Evolutionary conservation across 2,797 vertebrate genomes (phyloP).

Genomic region (Crenuchus spilurus): DNA sequence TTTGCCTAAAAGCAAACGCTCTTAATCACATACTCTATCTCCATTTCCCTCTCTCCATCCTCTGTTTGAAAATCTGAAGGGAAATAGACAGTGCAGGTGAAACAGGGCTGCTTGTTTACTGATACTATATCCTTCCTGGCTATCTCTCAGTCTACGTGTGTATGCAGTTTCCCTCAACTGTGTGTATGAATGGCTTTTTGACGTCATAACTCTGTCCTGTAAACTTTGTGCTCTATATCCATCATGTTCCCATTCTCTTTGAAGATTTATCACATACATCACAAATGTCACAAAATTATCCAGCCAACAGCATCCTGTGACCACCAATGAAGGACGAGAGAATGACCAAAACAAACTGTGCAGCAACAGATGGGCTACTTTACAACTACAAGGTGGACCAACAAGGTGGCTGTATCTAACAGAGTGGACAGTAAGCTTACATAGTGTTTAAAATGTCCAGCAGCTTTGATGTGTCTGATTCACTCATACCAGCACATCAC

Average conservation of each 20-base stretch:
- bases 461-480: too few species aligned
- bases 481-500: too few species aligned
- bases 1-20: slow-evolving; percentile 79
- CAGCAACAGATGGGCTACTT: too few species aligned
- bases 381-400: too few species aligned
- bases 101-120: slow-evolving; percentile 7
- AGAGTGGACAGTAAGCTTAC: too few species aligned
- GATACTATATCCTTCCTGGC: slow-evolving; percentile 23
- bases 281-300: too few species aligned
- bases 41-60: not conserved
- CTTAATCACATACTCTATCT: slow-evolving; percentile 64
- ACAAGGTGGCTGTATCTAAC: too few species aligned
- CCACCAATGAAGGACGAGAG: too few species aligned
- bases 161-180: slow-evolving; percentile 60
- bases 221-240: slow-evolving; percentile 67
- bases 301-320: too few species aligned
- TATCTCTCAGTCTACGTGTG: not conserved
- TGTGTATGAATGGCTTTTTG: slow-evolving; percentile 69
- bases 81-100: not conserved
- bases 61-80: slow-evolving; percentile 5
- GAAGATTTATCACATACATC: slow-evolving; percentile 15
- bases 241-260: slow-evolving; percentile 19
- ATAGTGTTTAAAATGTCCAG: too few species aligned
- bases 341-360: too few species aligned
- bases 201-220: slow-evolving; percentile 73